A percentile compares a stretch with the other conserved stretches of the same genome.
These are phyloP conservation scores for Rhinella marina DNA, from an alignment of 2,797 vertebrate species.

Conservation along the genomic window DNA sequence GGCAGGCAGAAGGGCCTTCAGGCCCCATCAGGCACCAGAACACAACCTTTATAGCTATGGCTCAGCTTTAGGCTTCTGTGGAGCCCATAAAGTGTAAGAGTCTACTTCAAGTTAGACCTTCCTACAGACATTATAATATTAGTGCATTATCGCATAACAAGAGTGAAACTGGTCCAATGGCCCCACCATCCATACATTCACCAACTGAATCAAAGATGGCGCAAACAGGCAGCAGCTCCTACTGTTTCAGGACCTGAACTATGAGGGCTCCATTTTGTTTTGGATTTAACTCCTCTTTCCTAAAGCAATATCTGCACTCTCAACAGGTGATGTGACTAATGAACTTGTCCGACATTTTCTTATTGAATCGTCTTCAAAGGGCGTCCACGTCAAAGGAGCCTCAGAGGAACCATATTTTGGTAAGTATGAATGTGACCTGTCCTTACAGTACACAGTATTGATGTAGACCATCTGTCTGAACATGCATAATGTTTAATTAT, in stretches of 20 bases:
- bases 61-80: no score
- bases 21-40: no score
- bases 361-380: slow-evolving; percentile 88
- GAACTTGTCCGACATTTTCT: slow-evolving; percentile 86
- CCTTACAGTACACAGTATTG: neutral
- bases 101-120: no score
- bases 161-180: neutral
- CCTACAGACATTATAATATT: neutral
- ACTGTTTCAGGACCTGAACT: neutral
- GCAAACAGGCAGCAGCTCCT: neutral
- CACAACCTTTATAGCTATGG: no score
- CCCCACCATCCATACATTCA: neutral
- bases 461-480: neutral
- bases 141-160: neutral
- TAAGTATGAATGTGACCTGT: slow-evolving; percentile 67
- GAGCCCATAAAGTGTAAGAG: neutral
- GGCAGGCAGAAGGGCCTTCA: no score
- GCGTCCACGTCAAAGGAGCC: slow-evolving; percentile 86
- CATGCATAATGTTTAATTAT: slow-evolving; percentile 30
- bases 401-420: slow-evolving; percentile 89
- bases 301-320: neutral
- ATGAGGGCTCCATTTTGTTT: neutral
- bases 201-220: neutral
- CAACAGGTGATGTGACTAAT: slow-evolving; percentile 64
- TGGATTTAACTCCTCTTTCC: neutral